phyloP scores from a whole-genome alignment of 2,888 invertebrate genomes.

The Hartigia nigra region DNA sequence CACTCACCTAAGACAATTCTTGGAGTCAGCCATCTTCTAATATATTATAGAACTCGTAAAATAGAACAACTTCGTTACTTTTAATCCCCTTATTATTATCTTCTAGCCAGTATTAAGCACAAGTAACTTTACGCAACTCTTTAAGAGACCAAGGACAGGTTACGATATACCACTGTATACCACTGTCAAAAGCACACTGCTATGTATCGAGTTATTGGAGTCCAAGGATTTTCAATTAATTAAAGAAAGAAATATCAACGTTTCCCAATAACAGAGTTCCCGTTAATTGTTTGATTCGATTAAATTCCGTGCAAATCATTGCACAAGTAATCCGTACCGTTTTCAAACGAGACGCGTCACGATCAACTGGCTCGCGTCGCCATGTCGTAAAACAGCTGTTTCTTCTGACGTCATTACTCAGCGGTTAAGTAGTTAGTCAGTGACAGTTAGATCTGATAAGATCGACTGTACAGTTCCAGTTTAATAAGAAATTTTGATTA shows the following conservation, averaged over 20 bases:
- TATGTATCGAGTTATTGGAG: background rate
- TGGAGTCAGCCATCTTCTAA: slow-evolving; percentile 10
- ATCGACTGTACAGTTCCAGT: background rate
- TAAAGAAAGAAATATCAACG: background rate
- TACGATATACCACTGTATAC: background rate
- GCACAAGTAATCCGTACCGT: background rate
- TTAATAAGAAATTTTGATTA: background rate
- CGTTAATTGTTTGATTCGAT: background rate
- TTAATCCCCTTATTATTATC: background rate
- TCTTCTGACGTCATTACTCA: background rate
- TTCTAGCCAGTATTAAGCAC: background rate
- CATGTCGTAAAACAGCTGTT: background rate
- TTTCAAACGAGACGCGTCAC: background rate
- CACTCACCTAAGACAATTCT: background rate
- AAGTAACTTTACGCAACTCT: background rate
- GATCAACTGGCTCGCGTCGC: background rate
- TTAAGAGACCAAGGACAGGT: background rate
- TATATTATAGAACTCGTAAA: background rate
- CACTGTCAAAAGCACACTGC: background rate
- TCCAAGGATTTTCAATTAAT: background rate
- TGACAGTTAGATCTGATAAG: background rate
- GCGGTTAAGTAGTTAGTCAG: background rate
- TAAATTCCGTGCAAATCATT: background rate
- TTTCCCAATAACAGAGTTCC: background rate
- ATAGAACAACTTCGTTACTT: background rate